These are phyloP conservation scores for Aphrocallistes beatrix DNA, from an alignment of 37 sponge, comb jelly and placozoan species.

Conservation along the genomic window DNA sequence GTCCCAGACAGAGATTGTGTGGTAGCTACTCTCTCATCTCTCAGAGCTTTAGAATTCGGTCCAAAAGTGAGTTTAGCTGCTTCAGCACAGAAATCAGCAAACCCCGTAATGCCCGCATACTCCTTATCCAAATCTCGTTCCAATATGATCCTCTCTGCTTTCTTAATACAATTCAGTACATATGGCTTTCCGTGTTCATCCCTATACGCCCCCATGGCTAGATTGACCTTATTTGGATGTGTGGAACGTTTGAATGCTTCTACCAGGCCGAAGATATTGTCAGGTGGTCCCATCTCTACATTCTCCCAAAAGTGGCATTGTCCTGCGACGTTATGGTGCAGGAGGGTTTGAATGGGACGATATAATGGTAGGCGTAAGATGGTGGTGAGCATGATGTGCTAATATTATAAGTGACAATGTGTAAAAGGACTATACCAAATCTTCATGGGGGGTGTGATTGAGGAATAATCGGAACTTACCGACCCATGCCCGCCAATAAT, in stretches of 20 bases:
- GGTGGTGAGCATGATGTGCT: neutral
- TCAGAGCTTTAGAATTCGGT: neutral
- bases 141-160: conserved; percentile 47
- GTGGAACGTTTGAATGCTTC: conserved; percentile 45
- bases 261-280: conserved; percentile 47
- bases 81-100: conserved; percentile 43
- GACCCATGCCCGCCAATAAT: too few species aligned
- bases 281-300: conserved; percentile 44
- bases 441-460: too few species aligned
- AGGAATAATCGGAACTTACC: too few species aligned
- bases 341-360: neutral
- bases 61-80: conserved; percentile 70
- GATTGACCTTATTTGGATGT: conserved; percentile 51
- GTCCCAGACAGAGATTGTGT: neutral
- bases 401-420: too few species aligned
- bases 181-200: conserved; percentile 57
- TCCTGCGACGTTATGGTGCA: neutral
- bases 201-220: conserved; percentile 53
- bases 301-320: conserved; percentile 12
- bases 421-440: too few species aligned
- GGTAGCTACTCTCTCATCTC: neutral
- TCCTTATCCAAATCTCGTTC: conserved; percentile 73
- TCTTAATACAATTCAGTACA: conserved; percentile 39
- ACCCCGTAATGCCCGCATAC: conserved; percentile 79
- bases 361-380: neutral